Base-by-base conservation (phyloP, 2,113 vertebrate genomes). In the Xyliphius kryptos region DNA sequence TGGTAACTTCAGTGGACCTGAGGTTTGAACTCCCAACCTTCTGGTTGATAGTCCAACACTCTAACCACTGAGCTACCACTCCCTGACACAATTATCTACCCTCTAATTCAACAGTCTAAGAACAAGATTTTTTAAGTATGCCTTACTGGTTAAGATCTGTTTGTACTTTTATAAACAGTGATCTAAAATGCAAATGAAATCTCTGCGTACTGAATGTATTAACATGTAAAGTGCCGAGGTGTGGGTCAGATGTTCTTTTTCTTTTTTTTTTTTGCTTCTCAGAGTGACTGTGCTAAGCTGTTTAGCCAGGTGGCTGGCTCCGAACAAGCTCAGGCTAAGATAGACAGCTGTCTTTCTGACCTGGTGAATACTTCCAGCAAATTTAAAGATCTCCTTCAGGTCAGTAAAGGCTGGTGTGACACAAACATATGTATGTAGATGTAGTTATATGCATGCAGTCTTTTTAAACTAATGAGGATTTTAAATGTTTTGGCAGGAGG, bases 361-460 rank as follows among this genome's bases (percentile, higher is more conserved):
- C 85, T 99, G 63, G 90, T 91, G 44, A 91, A 89, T 0, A 91
- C 94, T 17, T 97, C 96, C 47, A 82, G 80, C 83, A 97, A 95
- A 75, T 96, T 98, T 73, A 89, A 92, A 58, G 95, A 98, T 76
- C 91, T 99, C 43, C 80, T 99, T 59, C 94, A 99, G 95, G 96
- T 97, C 15, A 41, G 66, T 37, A 15, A 37, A 56, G 7, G 36
- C 11, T 15, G 50, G 36, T 22, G 41, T 51, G 50, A 20, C 26
- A 32, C 26, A 32, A 32, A 12, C 21, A 6, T 21, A 9, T 15
- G 26, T 19, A 6, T 44, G 12, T 44, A 19, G 7, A 12, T 55
- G 9, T 16, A 13, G 16, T 2, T 19, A 46, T 59, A 21, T 61
- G 9, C 9, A 38, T 38, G 38, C 37, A 38, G n/a, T 22, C 14